Conservation (phyloP, 2,113 vertebrate species). For the Equus quagga region DNA sequence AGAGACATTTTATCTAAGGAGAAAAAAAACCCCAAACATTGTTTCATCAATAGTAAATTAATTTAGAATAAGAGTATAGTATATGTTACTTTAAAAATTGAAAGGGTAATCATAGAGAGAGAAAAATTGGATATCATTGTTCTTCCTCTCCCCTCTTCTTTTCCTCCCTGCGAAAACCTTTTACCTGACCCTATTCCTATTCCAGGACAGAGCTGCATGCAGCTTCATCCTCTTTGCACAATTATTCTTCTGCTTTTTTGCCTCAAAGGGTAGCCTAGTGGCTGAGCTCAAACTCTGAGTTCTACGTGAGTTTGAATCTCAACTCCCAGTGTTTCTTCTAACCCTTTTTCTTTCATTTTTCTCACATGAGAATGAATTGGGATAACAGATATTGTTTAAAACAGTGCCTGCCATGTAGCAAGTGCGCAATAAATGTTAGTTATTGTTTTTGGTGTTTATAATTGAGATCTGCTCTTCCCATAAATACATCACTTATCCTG, state of each 20-base stretch:
- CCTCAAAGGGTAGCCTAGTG: neutral
- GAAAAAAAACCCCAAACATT: fast-evolving
- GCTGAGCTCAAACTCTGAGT: neutral
- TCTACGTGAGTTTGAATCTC: neutral
- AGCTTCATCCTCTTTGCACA: neutral
- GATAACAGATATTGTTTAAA: neutral
- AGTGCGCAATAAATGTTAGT: neutral
- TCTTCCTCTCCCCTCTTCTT: neutral
- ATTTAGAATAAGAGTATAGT: neutral
- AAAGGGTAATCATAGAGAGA: neutral
- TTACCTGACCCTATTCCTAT: neutral
- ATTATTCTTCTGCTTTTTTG: neutral
- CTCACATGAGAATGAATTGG: neutral
- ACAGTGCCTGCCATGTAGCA: neutral
- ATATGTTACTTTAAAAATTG: neutral
- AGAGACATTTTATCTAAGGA: neutral
- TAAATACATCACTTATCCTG: neutral
- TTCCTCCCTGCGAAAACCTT: neutral
- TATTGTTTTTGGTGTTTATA: neutral
- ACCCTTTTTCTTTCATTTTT: neutral
- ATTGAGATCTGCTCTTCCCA: neutral
- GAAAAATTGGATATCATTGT: neutral
- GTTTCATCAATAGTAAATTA: neutral
- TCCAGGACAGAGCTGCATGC: neutral
- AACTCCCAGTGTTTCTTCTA: neutral